These are phyloP conservation scores for Apodemia duryi DNA, from an alignment of 2,888 invertebrate species.

Conservation along the genomic window DNA sequence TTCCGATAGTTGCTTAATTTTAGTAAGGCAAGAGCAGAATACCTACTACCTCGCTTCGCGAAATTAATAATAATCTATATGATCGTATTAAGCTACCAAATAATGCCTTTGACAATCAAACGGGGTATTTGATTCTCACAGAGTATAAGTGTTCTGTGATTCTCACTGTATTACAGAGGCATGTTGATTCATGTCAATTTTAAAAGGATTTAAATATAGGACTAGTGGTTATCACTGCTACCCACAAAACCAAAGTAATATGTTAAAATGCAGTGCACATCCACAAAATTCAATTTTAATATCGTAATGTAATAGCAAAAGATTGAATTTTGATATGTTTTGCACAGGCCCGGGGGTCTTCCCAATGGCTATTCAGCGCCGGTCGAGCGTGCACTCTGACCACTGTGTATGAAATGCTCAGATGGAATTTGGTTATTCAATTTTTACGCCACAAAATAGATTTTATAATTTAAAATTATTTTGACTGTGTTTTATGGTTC, in stretches of 20 bases:
- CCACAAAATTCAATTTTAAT: slow-evolving; percentile 62
- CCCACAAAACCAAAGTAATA: not conserved
- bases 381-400: not conserved
- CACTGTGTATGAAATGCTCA: slow-evolving; percentile 11
- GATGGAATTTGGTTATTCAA: slow-evolving; percentile 13
- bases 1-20: too few species aligned
- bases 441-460: not conserved
- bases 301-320: slow-evolving; percentile 57
- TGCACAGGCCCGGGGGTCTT: slow-evolving; percentile 1
- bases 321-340: slow-evolving; percentile 46
- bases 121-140: too few species aligned
- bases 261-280: slow-evolving; percentile 16
- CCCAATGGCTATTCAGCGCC: slow-evolving; percentile 6
- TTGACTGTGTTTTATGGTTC: slow-evolving; percentile 13
- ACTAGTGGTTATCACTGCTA: not conserved
- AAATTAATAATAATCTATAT: too few species aligned
- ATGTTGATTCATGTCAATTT: too few species aligned
- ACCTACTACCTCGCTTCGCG: too few species aligned
- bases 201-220: not conserved
- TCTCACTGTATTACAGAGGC: too few species aligned
- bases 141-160: too few species aligned
- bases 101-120: too few species aligned
- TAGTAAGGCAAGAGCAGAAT: too few species aligned
- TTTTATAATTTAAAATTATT: not conserved
- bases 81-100: too few species aligned